These are phyloP conservation scores for Enteromius anoplus DNA, from an alignment of 2,797 vertebrate genomes.

Conservation along the genomic window DNA sequence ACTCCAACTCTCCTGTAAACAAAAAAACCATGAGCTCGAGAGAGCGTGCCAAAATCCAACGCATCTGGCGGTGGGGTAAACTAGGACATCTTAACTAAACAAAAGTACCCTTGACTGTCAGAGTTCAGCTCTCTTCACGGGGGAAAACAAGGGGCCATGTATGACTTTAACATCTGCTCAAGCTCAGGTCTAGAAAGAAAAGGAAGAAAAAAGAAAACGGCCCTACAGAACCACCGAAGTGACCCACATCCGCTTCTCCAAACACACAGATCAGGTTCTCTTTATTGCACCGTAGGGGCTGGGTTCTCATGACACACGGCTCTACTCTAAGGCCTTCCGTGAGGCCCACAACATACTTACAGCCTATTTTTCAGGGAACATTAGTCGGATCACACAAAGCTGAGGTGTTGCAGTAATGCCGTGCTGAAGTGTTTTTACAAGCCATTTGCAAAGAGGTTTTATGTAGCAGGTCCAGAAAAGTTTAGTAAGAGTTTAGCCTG, in stretches of 20 bases:
- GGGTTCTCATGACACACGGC: slow-evolving; percentile 62
- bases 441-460: not conserved
- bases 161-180: slow-evolving; percentile 67
- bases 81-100: slow-evolving; percentile 61
- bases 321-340: slow-evolving; percentile 67
- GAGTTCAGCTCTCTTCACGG: slow-evolving; percentile 44
- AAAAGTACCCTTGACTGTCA: slow-evolving; percentile 61
- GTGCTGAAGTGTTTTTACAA: not conserved
- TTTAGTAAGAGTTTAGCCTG: not conserved
- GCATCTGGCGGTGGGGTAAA: slow-evolving; percentile 54
- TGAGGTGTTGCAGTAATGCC: not conserved
- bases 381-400: not conserved
- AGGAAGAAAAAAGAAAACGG: slow-evolving; percentile 55
- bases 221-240: slow-evolving; percentile 63
- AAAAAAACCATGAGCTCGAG: slow-evolving; percentile 29
- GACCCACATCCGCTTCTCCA: slow-evolving; percentile 69
- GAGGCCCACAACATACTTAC: slow-evolving; percentile 59
- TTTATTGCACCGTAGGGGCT: slow-evolving; percentile 67
- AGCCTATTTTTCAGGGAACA: slow-evolving; percentile 64
- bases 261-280: slow-evolving; percentile 68
- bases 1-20: slow-evolving; percentile 28
- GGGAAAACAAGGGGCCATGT: slow-evolving; percentile 55
- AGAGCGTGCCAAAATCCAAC: slow-evolving; percentile 50
- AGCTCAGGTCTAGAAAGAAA: slow-evolving; percentile 47
- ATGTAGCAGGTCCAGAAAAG: not conserved